Evolutionary conservation across 1,140 invertebrate genomes (phyloP).

Genomic region (Manduca sexta): DNA sequence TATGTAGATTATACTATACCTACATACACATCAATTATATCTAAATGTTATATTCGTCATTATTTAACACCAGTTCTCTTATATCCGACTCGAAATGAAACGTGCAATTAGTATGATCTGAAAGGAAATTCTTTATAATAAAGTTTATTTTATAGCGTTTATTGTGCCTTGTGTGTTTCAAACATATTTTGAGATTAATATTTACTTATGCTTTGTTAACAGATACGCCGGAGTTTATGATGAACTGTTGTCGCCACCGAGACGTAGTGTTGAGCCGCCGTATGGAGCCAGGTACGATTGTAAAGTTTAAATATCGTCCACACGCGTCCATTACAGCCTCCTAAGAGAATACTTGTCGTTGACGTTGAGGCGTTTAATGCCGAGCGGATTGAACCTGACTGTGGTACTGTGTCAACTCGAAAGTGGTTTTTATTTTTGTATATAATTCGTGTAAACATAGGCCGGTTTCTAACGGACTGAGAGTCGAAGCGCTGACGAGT

Average conservation of each 20-base stretch:
- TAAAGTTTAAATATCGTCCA: conserved; percentile 59
- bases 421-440: too few relatives aligned
- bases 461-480: too few relatives aligned
- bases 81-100: too few relatives aligned
- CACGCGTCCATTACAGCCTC: conserved; percentile 30
- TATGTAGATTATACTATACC: too few relatives aligned
- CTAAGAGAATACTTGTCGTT: conserved; percentile 24
- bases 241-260: conserved; percentile 63
- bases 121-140: too few relatives aligned
- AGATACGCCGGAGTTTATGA: conserved; percentile 62
- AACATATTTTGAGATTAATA: not conserved
- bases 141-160: too few relatives aligned
- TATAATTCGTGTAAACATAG: too few relatives aligned
- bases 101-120: too few relatives aligned
- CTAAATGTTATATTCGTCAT: too few relatives aligned
- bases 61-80: too few relatives aligned
- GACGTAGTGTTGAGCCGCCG: conserved; percentile 62
- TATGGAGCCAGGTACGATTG: conserved; percentile 69
- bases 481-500: too few relatives aligned
- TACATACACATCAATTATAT: too few relatives aligned
- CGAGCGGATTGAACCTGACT: conserved; percentile 58
- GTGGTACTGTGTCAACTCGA: conserved; percentile 22
- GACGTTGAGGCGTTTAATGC: conserved; percentile 32
- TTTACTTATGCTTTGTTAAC: conserved; percentile 1
- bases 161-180: not conserved